Evolutionary conservation across 2,113 vertebrate genomes (phyloP).

Genomic region (Xiphias gladius): DNA sequence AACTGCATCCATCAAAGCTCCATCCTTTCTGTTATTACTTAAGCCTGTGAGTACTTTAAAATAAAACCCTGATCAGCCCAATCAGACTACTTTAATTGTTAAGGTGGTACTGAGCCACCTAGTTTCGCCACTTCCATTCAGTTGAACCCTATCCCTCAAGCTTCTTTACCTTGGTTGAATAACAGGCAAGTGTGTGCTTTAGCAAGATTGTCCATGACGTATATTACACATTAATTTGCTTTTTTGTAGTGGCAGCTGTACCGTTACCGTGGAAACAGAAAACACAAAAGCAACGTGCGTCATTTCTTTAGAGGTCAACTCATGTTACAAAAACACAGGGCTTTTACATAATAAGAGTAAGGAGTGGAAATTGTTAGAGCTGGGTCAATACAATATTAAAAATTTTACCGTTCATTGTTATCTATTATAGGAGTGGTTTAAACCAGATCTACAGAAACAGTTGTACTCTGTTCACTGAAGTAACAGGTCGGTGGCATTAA

Average conservation of each 20-base stretch:
- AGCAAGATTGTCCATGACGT: conserved; percentile 31
- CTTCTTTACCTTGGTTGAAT: conserved; percentile 49
- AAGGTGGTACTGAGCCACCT: too few species aligned
- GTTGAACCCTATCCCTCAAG: not conserved
- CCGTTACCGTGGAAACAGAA: not conserved
- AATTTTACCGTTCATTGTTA: not conserved
- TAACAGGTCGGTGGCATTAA: not conserved
- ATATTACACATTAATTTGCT: not conserved
- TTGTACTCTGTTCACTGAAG: not conserved
- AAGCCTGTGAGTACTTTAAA: not conserved
- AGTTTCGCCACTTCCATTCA: not conserved
- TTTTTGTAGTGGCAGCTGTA: conserved; percentile 6
- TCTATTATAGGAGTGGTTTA: not conserved
- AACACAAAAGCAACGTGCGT: not conserved
- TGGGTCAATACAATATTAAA: not conserved
- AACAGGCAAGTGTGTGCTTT: conserved; percentile 20
- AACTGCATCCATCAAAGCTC: conserved; percentile 3
- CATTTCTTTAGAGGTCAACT: not conserved
- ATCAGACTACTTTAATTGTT: not conserved
- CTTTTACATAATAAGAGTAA: not conserved
- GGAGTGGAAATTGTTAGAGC: not conserved
- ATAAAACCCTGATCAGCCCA: conserved; percentile 14
- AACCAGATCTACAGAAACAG: not conserved
- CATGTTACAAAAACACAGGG: not conserved
- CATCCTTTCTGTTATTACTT: not conserved